Percentiles rank a stretch among this genome's conserved stretches.
These are phyloP conservation scores for Symphodus melops DNA, from an alignment of 2,113 vertebrate genomes.

Conservation along the genomic window DNA sequence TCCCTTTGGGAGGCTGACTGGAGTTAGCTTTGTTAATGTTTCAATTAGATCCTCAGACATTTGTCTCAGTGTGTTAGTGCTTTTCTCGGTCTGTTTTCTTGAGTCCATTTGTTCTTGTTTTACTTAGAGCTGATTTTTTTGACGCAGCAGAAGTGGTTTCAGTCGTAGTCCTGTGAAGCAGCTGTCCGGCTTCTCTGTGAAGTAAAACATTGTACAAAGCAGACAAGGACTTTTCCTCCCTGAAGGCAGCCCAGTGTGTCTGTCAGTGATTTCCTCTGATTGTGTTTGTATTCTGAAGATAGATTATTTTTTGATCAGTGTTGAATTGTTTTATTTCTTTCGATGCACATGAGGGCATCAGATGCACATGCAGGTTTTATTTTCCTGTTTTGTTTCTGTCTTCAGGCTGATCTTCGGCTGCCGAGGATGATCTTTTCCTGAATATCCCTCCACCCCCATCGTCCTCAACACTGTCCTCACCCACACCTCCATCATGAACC, in stretches of 20 bases:
- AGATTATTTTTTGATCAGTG: neutral
- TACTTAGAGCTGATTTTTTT: neutral
- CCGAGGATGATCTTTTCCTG: conserved; percentile 53
- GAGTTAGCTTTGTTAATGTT: neutral
- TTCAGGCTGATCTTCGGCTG: conserved; percentile 36
- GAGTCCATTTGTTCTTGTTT: conserved; percentile 10
- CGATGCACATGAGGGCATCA: neutral
- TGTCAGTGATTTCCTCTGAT: conserved; percentile 1
- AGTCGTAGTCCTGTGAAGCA: conserved; percentile 2
- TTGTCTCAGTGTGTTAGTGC: neutral
- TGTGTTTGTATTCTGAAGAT: neutral
- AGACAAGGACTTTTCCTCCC: conserved; percentile 3
- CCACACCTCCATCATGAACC: conserved; percentile 78
- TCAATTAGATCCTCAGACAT: neutral
- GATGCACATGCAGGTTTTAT: neutral
- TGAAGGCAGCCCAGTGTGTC: neutral
- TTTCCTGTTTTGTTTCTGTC: conserved; percentile 20
- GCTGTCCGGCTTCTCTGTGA: neutral
- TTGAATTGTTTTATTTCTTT: neutral
- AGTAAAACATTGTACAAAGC: no score
- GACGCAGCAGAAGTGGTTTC: neutral
- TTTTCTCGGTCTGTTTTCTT: neutral
- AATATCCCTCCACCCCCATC: conserved; percentile 13
- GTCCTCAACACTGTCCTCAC: conserved; percentile 9
- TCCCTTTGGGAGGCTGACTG: neutral